phyloP scores from a whole-genome alignment of 2,113 vertebrate genomes.

The Sinocyclocheilus anshuiensis region DNA sequence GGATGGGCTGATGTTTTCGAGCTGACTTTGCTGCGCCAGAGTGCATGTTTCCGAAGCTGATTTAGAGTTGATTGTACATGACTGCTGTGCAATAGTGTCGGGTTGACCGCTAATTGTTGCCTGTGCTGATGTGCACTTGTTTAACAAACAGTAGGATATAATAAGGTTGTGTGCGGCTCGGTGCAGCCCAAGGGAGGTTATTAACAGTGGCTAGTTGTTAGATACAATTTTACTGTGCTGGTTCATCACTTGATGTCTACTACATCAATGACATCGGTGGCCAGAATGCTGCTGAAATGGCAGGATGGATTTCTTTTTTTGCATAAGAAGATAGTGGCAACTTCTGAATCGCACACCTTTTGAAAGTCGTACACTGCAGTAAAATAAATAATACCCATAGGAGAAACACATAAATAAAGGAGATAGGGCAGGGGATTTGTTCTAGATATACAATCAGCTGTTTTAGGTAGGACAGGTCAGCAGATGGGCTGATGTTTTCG shows the following conservation, averaged over 20 bases:
- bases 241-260: not conserved
- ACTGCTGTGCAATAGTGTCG: conserved; percentile 10
- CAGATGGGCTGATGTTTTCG: conserved; percentile 18
- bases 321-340: conserved; percentile 71
- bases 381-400: conserved; percentile 40
- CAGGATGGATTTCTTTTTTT: conserved; percentile 69
- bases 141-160: conserved; percentile 41
- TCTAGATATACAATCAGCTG: conserved; percentile 10
- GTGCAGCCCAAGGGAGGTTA: conserved; percentile 23
- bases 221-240: too few relatives aligned
- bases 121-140: conserved; percentile 31
- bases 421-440: conserved; percentile 1
- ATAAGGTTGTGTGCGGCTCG: conserved; percentile 12
- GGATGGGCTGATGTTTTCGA: conserved; percentile 19
- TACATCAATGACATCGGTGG: conserved; percentile 83
- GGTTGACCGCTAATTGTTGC: conserved; percentile 36
- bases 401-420: conserved; percentile 15
- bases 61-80: conserved; percentile 22
- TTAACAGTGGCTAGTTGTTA: conserved; percentile 29
- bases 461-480: conserved; percentile 29
- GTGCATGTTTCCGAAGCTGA: not conserved
- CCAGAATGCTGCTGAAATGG: conserved; percentile 83
- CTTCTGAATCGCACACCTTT: conserved; percentile 58
- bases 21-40: conserved; percentile 9
- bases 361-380: conserved; percentile 60